Evolutionary conservation across 2,888 invertebrate genomes (phyloP), one percentile per base, ranked within the genome.

Genomic region (Drosophila stalkeri): DNA sequence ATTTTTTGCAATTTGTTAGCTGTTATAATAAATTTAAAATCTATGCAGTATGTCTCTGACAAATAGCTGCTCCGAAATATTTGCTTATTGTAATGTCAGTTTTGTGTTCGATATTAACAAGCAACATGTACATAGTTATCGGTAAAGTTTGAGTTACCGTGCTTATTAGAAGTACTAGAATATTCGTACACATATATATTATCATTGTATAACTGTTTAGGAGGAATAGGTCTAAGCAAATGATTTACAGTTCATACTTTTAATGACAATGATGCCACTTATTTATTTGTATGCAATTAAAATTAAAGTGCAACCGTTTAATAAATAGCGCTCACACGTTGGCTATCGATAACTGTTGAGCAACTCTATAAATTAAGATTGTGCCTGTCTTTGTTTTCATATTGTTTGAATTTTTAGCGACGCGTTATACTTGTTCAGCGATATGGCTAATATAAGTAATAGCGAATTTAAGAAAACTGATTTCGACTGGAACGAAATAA

Each of bases 401-500:
- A 39, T 67, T 78, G 59, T 76, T 80, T 62, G 66, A 71, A 80
- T 47, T 66, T 41, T 77, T 18, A 16, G 44, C 39, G 35, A 65
- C 62, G 80, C 71, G 11, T 49, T 11, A 16, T 16, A 44, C 6
- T 54, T 43, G 7, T n/a, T 1, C 37, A 16, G 8, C 8, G 64
- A 55, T 27, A 80, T 77, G 77, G 55, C 57, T 41, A 43, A 59
- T 37, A 27, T 54, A 8, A 37, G 52, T 41, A 43, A 43, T 47
- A 64, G 4, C 11, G 43, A 44, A 43, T 7, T 11, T 1, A 55
- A 37, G 4, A 52, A 71, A 9, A 0, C 46, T 6, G 43, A 72
- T 11, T 90, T 87, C 35, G 85, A 93, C 66, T 92, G 93, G 93
- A 91, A 92, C 66, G 83, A 91, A 55, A 83, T 92, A 7, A 86